Evolutionary conservation across 2,797 vertebrate species (phyloP).

Genomic region (Rhodeus uyekii): DNA sequence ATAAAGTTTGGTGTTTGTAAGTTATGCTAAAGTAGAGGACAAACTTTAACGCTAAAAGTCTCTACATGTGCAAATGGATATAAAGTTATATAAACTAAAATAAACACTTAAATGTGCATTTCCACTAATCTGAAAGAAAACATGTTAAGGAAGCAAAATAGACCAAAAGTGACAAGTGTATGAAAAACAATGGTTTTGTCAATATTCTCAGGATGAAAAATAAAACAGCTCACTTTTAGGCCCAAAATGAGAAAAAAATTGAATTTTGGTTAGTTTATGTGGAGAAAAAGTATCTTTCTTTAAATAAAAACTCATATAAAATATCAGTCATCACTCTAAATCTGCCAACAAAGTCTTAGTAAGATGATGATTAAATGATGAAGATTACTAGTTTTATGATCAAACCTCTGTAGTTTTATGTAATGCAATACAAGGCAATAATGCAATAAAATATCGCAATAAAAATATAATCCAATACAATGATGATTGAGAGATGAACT

Average conservation of each 20-base stretch:
- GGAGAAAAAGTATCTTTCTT: too few relatives aligned
- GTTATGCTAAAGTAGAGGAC: not conserved
- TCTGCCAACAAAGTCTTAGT: not conserved
- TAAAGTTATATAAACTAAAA: not conserved
- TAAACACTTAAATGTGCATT: too few relatives aligned
- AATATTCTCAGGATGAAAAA: too few relatives aligned
- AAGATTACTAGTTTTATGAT: too few relatives aligned
- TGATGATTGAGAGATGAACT: not conserved
- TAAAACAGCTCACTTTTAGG: too few relatives aligned
- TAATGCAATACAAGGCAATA: not conserved
- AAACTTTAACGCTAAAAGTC: not conserved
- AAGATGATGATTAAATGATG: not conserved
- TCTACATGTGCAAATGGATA: not conserved
- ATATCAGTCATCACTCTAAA: not conserved
- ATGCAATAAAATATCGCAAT: too few relatives aligned
- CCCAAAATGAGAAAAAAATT: too few relatives aligned
- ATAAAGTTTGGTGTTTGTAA: not conserved
- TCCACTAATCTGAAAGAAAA: not conserved
- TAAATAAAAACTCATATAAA: too few relatives aligned
- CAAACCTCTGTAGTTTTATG: not conserved
- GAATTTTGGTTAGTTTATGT: too few relatives aligned
- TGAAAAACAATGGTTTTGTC: too few relatives aligned
- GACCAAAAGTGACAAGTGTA: not conserved
- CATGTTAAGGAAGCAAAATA: not conserved
- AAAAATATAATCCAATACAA: too few relatives aligned